These are phyloP conservation scores for Caenorhabditis virilis DNA, from an alignment of 2,888 invertebrate species.

Conservation along the genomic window DNA sequence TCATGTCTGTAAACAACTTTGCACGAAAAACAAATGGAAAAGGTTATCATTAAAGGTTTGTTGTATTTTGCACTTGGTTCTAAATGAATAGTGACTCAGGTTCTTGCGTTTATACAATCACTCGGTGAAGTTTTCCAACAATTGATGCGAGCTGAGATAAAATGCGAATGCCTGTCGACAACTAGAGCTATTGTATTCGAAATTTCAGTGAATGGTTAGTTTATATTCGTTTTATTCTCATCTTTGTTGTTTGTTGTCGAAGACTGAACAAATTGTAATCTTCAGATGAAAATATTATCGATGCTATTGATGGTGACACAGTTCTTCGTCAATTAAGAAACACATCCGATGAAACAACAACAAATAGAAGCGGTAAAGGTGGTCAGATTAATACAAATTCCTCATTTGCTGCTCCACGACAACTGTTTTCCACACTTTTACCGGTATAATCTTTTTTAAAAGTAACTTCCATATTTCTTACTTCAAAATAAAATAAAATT, in stretches of 20 bases:
- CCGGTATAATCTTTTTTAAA: constrained; percentile 11
- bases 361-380: constrained; percentile 8
- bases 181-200: constrained; percentile 35
- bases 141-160: constrained; percentile 46
- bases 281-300: constrained; percentile 28
- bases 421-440: constrained; percentile 31
- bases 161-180: constrained; percentile 29
- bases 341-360: constrained; percentile 6
- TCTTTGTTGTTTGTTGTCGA: not conserved
- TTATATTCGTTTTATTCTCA: not conserved
- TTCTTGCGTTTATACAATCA: constrained; percentile 38
- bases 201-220: constrained; percentile 37
- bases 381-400: constrained; percentile 17
- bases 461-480: not conserved
- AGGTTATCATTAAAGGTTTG: constrained; percentile 40
- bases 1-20: constrained; percentile 44
- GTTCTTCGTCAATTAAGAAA: constrained; percentile 15
- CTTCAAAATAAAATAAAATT: too few relatives aligned
- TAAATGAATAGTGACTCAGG: constrained; percentile 16
- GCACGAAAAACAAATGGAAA: constrained; percentile 52
- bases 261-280: constrained; percentile 2
- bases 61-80: not conserved
- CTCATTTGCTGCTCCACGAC: constrained; percentile 28
- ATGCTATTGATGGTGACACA: constrained; percentile 21
- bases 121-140: constrained; percentile 47